These are phyloP conservation scores for Chloropsis cyanopogon DNA, from an alignment of 2,113 vertebrate genomes.

Conservation along the genomic window DNA sequence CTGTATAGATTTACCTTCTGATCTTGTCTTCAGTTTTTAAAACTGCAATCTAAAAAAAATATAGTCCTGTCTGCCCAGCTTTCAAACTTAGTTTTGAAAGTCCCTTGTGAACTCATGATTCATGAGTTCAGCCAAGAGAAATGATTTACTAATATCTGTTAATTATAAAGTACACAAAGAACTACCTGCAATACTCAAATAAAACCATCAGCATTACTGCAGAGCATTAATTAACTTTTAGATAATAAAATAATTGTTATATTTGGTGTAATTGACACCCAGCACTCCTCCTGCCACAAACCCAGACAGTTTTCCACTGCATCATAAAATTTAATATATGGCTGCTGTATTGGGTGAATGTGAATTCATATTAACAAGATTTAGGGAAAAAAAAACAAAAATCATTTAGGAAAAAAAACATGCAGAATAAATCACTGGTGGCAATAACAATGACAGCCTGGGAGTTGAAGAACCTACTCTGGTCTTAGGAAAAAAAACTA, in stretches of 20 bases:
- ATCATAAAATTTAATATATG: background rate
- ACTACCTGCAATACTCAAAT: background rate
- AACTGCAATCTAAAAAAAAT: conserved; percentile 49
- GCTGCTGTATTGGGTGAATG: background rate
- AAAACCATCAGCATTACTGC: background rate
- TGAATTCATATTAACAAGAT: background rate
- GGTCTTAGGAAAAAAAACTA: background rate
- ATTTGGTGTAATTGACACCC: background rate
- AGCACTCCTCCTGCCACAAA: background rate
- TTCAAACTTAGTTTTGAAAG: background rate
- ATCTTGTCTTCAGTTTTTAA: conserved; percentile 73
- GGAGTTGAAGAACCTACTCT: background rate
- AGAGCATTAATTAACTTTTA: background rate
- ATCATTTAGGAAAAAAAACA: background rate
- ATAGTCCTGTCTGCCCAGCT: background rate
- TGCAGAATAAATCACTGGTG: background rate
- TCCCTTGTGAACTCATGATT: background rate
- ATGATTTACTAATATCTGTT: background rate
- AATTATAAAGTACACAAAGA: background rate
- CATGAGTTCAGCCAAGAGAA: background rate
- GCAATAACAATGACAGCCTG: background rate
- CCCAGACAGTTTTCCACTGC: background rate
- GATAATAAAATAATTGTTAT: background rate
- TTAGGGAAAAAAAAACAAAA: background rate
- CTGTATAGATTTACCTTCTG: conserved; percentile 94